phyloP scores from a whole-genome alignment of 2,113 vertebrate species.

The Toxotes chatareus region DNA sequence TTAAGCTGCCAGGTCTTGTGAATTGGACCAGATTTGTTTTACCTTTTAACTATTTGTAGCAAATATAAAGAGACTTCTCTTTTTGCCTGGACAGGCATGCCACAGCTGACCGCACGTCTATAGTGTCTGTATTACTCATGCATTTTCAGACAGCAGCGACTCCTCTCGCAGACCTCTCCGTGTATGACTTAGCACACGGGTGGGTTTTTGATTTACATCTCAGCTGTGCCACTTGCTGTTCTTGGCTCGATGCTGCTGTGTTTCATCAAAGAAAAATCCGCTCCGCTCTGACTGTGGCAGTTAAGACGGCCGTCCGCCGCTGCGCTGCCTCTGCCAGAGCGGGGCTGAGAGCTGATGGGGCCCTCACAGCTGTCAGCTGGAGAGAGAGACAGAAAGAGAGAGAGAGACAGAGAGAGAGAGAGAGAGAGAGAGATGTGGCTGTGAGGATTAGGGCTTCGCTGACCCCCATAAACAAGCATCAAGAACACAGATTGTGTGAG shows the following conservation, averaged over 20 bases:
- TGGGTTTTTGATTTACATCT: slow-evolving; percentile 88
- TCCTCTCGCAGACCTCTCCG: slow-evolving; percentile 81
- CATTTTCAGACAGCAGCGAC: slow-evolving; percentile 89
- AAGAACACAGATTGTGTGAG: slow-evolving; percentile 21
- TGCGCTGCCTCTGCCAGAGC: slow-evolving; percentile 62
- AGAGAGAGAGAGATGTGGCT: slow-evolving; percentile 29
- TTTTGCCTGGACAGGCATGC: slow-evolving; percentile 66
- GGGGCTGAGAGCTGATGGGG: slow-evolving; percentile 42
- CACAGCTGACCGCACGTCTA: slow-evolving; percentile 83
- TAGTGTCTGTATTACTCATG: slow-evolving; percentile 88
- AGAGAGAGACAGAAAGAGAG: slow-evolving; percentile 13
- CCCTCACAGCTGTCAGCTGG: slow-evolving; percentile 67
- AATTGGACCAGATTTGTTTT: slow-evolving; percentile 61
- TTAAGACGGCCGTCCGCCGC: slow-evolving; percentile 64
- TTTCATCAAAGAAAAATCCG: slow-evolving; percentile 89
- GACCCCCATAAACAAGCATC: slow-evolving; percentile 41
- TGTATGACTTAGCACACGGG: slow-evolving; percentile 87
- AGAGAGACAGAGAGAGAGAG: background rate
- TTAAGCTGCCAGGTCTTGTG: slow-evolving; percentile 65
- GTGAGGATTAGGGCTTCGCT: slow-evolving; percentile 25
- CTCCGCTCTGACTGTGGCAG: slow-evolving; percentile 75
- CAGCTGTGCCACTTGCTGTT: slow-evolving; percentile 87
- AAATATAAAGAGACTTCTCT: slow-evolving; percentile 28
- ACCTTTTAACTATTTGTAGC: slow-evolving; percentile 24
- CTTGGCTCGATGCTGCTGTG: slow-evolving; percentile 82